Percentiles rank a stretch among this genome's conserved stretches.
Evolutionary conservation across 30 jellyfish, hydroid and myxozoan species (phyloP).

Genomic region (Pseudorhiza aurosa): DNA sequence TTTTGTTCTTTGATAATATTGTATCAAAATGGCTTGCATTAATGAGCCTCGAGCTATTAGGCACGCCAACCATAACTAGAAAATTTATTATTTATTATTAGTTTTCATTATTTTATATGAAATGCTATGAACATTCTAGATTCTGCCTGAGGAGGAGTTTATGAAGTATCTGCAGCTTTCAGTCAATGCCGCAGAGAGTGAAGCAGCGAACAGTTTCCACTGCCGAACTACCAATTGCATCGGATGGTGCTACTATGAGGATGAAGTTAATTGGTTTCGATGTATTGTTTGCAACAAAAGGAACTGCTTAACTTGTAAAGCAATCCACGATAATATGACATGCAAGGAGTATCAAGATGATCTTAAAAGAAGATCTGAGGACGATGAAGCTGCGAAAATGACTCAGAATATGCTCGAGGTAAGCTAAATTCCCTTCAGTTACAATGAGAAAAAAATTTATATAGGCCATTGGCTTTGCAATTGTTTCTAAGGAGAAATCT

Average conservation of each 20-base stretch:
- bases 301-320: constrained; percentile 88
- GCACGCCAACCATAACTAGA: no score
- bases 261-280: constrained; percentile 76
- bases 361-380: constrained; percentile 61
- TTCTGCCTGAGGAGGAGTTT: constrained; percentile 66
- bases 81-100: no score
- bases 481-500: no score
- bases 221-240: constrained; percentile 78
- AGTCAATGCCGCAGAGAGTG: constrained; percentile 74
- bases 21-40: no score
- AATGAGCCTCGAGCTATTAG: no score
- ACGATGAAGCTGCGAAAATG: constrained; percentile 82
- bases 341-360: constrained; percentile 94
- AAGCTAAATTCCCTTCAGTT: no score
- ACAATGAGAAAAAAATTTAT: no score
- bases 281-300: constrained; percentile 66
- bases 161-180: constrained; percentile 57
- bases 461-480: no score
- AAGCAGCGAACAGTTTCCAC: constrained; percentile 75
- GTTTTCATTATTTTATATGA: background rate
- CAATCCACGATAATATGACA: constrained; percentile 75
- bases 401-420: constrained; percentile 91
- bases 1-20: no score
- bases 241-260: constrained; percentile 90
- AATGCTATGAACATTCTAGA: constrained; percentile 5